Percentiles rank a stretch among this genome's conserved stretches.
phyloP scores from a whole-genome alignment of 2,888 invertebrate species.

The Cyaniris semiargus region DNA sequence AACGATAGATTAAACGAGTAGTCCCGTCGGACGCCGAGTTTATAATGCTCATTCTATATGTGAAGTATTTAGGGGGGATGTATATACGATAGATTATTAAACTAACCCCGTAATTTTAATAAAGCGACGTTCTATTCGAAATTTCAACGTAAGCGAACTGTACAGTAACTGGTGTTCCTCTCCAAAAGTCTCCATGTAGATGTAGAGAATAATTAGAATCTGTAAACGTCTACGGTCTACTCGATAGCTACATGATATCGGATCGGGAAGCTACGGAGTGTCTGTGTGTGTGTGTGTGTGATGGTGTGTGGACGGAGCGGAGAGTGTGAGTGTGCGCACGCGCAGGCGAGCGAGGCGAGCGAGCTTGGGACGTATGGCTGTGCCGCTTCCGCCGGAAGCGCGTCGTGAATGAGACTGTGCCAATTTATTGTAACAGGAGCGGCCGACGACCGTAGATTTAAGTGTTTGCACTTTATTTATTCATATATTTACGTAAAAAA shows the following conservation, averaged over 20 bases:
- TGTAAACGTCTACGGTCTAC: slow-evolving; percentile 63
- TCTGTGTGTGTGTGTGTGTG: slow-evolving; percentile 40
- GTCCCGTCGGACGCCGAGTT: slow-evolving; percentile 70
- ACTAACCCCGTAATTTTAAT: slow-evolving; percentile 60
- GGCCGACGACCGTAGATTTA: slow-evolving; percentile 78
- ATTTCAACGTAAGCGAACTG: slow-evolving; percentile 60
- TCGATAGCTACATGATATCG: slow-evolving; percentile 63
- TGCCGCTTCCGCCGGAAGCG: slow-evolving; percentile 42
- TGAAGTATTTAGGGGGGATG: slow-evolving; percentile 63
- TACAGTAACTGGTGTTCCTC: slow-evolving; percentile 79
- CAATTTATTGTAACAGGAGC: slow-evolving; percentile 74
- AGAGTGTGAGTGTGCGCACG: slow-evolving; percentile 27
- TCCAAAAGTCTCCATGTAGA: slow-evolving; percentile 72
- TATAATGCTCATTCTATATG: slow-evolving; percentile 71
- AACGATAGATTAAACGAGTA: slow-evolving; percentile 55
- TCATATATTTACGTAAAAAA: slow-evolving; percentile 77
- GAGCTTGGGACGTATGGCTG: slow-evolving; percentile 36
- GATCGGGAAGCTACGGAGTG: slow-evolving; percentile 51
- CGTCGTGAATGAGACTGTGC: slow-evolving; percentile 75
- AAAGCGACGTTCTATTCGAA: slow-evolving; percentile 60
- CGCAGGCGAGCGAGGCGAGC: slow-evolving; percentile 31
- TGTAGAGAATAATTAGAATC: slow-evolving; percentile 64
- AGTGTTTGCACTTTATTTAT: slow-evolving; percentile 82
- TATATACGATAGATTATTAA: slow-evolving; percentile 64
- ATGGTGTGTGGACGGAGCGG: not conserved